Conservation (phyloP, 2,888 invertebrate species). For the Brachylomia viminalis region DNA sequence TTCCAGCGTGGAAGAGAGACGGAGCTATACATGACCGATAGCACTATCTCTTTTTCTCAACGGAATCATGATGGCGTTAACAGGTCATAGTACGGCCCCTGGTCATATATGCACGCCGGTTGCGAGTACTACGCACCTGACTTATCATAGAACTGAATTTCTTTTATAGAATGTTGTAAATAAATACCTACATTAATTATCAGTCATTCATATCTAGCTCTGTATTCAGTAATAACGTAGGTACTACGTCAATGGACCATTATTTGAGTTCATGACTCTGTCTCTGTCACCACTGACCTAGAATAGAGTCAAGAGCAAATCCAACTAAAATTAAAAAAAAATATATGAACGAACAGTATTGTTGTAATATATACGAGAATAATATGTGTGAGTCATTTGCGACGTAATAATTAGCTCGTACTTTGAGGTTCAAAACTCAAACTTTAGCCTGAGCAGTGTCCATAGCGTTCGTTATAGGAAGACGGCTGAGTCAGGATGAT, state of each 20-base stretch:
- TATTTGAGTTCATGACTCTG: too few species aligned
- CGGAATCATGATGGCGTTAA: too few species aligned
- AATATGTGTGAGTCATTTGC: neutral
- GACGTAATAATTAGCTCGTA: neutral
- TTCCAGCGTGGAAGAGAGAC: too few species aligned
- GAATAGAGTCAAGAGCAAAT: too few species aligned
- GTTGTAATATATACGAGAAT: neutral
- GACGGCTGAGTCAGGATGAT: neutral
- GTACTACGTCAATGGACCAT: conserved; percentile 32
- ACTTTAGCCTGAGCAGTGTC: neutral
- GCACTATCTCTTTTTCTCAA: too few species aligned
- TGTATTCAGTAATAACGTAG: conserved; percentile 6
- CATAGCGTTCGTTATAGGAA: neutral
- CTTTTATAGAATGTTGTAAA: conserved; percentile 5
- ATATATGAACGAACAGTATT: conserved; percentile 8
- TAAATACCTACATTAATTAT: conserved; percentile 7
- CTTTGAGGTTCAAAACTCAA: neutral
- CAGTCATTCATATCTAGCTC: neutral
- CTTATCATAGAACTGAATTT: too few species aligned
- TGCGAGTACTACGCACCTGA: too few species aligned
- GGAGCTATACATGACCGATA: too few species aligned
- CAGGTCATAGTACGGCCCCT: too few species aligned
- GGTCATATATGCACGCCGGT: too few species aligned
- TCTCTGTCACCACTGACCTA: too few species aligned
- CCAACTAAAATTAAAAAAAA: too few species aligned